Evolutionary conservation across 2,797 vertebrate species (phyloP).

Genomic region (Lepus oiostolus): DNA sequence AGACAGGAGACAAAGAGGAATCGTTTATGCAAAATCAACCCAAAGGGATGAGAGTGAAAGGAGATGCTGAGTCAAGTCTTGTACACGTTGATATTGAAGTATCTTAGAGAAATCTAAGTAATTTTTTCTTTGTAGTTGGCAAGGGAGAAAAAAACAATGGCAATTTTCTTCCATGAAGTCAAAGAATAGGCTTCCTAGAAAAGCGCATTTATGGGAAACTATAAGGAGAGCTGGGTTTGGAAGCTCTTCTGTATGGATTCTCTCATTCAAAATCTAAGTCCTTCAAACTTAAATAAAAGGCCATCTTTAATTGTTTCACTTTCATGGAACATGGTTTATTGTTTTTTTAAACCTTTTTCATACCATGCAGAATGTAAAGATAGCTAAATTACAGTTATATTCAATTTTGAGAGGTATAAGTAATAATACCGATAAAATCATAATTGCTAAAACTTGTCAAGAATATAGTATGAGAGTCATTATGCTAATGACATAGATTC

Average conservation of each 20-base stretch:
- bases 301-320: slow-evolving; percentile 48
- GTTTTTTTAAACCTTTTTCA: slow-evolving; percentile 46
- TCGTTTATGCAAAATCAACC: neutral
- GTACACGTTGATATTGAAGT: neutral
- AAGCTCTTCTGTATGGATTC: neutral
- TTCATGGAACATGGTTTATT: slow-evolving; percentile 26
- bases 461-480: neutral
- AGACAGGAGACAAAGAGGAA: neutral
- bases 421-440: slow-evolving; percentile 3
- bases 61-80: neutral
- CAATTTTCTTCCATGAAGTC: neutral
- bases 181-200: neutral
- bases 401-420: slow-evolving; percentile 47
- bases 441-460: slow-evolving; percentile 5
- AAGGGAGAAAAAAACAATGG: neutral
- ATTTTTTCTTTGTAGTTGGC: neutral
- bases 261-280: neutral
- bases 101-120: neutral
- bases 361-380: slow-evolving; percentile 12
- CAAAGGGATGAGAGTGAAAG: neutral
- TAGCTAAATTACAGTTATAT: slow-evolving; percentile 1
- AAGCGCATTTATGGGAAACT: neutral
- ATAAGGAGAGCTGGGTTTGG: neutral
- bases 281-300: neutral
- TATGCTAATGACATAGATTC: neutral